Percentiles rank a stretch among this genome's conserved stretches.
Evolutionary conservation across 2,113 vertebrate genomes (phyloP).

Genomic region (Hiodon alosoides): DNA sequence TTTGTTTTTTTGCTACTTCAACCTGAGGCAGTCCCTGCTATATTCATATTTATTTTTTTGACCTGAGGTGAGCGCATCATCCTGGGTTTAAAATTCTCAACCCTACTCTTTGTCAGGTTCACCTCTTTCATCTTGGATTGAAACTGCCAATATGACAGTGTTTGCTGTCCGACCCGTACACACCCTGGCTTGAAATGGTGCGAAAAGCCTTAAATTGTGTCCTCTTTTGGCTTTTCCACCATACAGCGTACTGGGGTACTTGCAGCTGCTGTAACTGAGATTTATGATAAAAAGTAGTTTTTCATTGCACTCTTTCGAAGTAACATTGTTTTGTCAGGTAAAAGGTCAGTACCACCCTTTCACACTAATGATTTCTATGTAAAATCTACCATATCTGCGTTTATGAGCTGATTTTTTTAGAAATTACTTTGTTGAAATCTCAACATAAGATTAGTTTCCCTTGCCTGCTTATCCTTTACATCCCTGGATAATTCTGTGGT

Average conservation of each 20-base stretch:
- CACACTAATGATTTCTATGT: slow-evolving; percentile 43
- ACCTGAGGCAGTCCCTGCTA: too few species aligned
- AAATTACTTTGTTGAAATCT: slow-evolving; percentile 20
- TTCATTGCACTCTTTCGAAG: slow-evolving; percentile 20
- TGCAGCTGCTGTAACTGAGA: slow-evolving; percentile 14
- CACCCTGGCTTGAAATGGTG: too few species aligned
- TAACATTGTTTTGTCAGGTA: slow-evolving; percentile 33
- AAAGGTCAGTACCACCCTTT: slow-evolving; percentile 34
- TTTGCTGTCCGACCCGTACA: too few species aligned
- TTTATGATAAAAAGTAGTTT: slow-evolving; percentile 19
- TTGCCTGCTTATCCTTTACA: background rate
- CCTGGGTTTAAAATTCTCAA: too few species aligned
- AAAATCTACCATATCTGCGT: slow-evolving; percentile 3
- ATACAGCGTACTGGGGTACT: background rate
- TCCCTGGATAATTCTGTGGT: background rate
- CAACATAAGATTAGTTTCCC: background rate
- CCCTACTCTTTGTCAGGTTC: too few species aligned
- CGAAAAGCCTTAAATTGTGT: too few species aligned
- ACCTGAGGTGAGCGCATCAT: too few species aligned
- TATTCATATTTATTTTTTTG: too few species aligned
- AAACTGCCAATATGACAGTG: too few species aligned
- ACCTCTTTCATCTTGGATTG: too few species aligned
- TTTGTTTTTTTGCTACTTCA: too few species aligned
- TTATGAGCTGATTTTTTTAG: slow-evolving; percentile 10
- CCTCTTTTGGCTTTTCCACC: background rate